These are phyloP conservation scores for Luperina nickerlii DNA, from an alignment of 2,888 invertebrate genomes.

Conservation along the genomic window DNA sequence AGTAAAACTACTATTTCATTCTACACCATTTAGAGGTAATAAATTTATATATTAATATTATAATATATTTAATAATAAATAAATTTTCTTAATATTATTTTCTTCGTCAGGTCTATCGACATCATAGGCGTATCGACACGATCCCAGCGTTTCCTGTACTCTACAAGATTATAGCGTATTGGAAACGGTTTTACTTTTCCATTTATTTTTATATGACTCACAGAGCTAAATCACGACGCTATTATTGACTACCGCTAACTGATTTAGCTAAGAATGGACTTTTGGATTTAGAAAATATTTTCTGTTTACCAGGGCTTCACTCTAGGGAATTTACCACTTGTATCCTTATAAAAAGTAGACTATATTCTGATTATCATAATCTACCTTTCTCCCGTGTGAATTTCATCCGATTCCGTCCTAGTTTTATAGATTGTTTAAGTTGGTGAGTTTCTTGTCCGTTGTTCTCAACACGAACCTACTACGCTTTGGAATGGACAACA, in stretches of 20 bases:
- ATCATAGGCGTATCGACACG: constrained; percentile 15
- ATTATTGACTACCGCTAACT: constrained; percentile 33
- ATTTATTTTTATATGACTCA: constrained; percentile 45
- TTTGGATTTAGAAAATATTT: neutral
- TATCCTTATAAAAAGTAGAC: neutral
- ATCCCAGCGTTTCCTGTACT: constrained; percentile 46
- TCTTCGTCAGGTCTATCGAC: constrained; percentile 6
- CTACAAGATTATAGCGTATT: constrained; percentile 53
- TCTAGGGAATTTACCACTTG: neutral
- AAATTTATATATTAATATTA: no score
- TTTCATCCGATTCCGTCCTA: no score
- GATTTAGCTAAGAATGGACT: neutral
- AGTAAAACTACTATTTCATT: neutral
- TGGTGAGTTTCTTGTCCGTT: no score
- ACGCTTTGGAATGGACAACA: no score
- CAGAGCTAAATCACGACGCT: constrained; percentile 23
- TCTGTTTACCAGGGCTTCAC: neutral
- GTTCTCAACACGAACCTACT: no score
- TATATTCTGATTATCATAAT: no score
- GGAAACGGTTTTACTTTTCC: constrained; percentile 55
- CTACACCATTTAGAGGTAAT: neutral
- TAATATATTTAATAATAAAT: no score
- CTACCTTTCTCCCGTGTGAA: no score
- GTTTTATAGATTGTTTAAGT: no score
- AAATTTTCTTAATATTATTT: neutral